Percentiles rank a stretch among this genome's conserved stretches.
These are phyloP conservation scores for Stegodyphus dumicola DNA, from an alignment of 1,140 invertebrate genomes.

Conservation along the genomic window DNA sequence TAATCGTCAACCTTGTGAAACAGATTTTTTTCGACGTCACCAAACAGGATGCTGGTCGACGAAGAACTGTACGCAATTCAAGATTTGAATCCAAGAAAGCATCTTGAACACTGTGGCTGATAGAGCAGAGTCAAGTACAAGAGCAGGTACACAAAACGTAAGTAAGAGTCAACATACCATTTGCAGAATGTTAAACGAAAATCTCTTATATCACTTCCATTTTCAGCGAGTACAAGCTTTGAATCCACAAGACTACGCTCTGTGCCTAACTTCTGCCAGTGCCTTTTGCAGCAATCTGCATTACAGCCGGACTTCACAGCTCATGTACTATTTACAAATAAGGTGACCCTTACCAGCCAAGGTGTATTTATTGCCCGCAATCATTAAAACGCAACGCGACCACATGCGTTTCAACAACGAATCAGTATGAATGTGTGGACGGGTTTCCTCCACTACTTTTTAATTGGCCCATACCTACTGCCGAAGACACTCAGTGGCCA, in stretches of 20 bases:
- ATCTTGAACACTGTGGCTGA: neutral
- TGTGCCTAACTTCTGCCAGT: neutral
- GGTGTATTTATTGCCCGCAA: slow-evolving; percentile 5
- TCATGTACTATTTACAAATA: neutral
- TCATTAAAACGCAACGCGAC: neutral
- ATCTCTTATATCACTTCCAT: neutral
- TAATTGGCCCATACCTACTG: neutral
- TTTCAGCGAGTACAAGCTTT: slow-evolving; percentile 3
- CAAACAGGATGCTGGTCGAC: neutral
- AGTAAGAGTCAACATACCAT: neutral
- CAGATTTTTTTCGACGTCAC: neutral
- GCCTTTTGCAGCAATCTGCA: neutral
- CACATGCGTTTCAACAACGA: neutral
- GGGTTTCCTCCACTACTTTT: neutral
- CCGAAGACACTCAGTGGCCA: neutral
- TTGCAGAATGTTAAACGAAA: slow-evolving; percentile 2
- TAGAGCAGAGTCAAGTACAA: neutral
- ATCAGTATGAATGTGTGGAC: neutral
- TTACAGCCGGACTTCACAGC: neutral
- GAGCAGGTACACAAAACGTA: neutral
- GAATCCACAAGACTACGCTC: neutral
- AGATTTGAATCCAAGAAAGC: neutral
- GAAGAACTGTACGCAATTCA: slow-evolving; percentile 1
- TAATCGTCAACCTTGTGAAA: neutral
- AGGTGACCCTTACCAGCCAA: neutral